Evolutionary conservation across 1,140 invertebrate genomes (phyloP), one percentile per base, ranked within the genome.

Genomic region (Drosophila busckii): DNA sequence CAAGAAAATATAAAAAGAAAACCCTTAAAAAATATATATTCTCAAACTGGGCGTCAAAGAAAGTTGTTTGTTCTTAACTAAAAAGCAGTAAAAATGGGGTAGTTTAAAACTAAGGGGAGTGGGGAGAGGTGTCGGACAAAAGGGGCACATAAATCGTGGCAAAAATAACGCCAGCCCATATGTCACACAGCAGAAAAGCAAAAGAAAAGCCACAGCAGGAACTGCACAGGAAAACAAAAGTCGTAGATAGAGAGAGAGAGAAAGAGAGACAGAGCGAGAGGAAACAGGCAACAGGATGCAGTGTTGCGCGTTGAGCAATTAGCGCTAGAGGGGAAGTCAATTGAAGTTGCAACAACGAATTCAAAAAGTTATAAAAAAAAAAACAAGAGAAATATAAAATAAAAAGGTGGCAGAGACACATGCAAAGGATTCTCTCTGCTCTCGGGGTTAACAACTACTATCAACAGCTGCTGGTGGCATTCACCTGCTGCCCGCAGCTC

Each of bases 81-180:
- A 60, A 68, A 62, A 65, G 65, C 58, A 68, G 62, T 68, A 55
- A 16, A 48, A 56, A 37, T 58, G 69, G 70, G 70, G 70, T 75
- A 58, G 70, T 49, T 56, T 10, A 22, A 20, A 19, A 19, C 16
- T 31, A 32, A 8, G 25, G 8, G 7, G 15, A 17, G 8, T 16
- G 37, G 29, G 8, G 20, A 42, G 62, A 75, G 70, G 70, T 75
- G 70, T 75, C 64, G 48, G 34, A 31, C 56, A 55, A 32, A 63
- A 54, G 64, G 62, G 50, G 60, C 55, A 45, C 64, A 69, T 75
- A 75, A 75, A 75, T 75, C 70, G 70, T 75, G 70, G 64, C 70
- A 15, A 75, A 75, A 55, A 75, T 75, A 75, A 75, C 70, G 70
- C 70, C 70, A 55, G 49, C 70, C 70, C 70, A 75, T 75, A 75